Base-by-base conservation (phyloP, 2,888 invertebrate species). In the Coenonympha glycerion region DNA sequence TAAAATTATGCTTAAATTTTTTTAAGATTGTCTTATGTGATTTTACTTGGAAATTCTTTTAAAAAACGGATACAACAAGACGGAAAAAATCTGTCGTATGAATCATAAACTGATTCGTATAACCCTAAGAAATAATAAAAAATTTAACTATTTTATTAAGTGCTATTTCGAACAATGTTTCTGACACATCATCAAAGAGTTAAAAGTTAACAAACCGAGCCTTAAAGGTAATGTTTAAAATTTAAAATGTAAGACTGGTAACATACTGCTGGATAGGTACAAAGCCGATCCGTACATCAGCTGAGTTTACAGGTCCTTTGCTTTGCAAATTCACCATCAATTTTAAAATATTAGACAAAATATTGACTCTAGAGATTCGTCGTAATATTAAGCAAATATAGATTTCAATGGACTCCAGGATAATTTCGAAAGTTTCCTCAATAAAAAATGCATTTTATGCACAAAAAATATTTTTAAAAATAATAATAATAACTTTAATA, bases 401-500 rank as follows among this genome's bases (percentile, higher is more conserved):
- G 63, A 66, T 69, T 68, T 66, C 36, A 47, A 46, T 48, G 47
- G 64, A 70, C 62, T 63, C 64, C 60, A 63, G 68, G 64, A 64
- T 69, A 71, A 64, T 71, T 65, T 59, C 63, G 60, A 60, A 60
- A 55, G 54, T 57, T 52, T 45, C 60, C 64, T 61, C 65, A 59
- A 68, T 68, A 64, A 76, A 76, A 77, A 79, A 79, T 80, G 85
- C 85, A 86, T 86, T 79, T 77, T 63, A 86, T 86, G 85, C 85
- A 79, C 79, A 78, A 79, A 42, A 31, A 81, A 78, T 76, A 78
- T 79, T 79, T 79, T 76, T 65, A 80, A 85, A 82, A 83, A 75
- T 78, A 84, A 85, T 81, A 81, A 79, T 81, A 84, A 83, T 78
- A 75, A 81, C 80, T 81, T 74, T 71, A 63, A 74, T 73, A 82